phyloP scores from a whole-genome alignment of 2,113 vertebrate species.

The Crypturellus undulatus region DNA sequence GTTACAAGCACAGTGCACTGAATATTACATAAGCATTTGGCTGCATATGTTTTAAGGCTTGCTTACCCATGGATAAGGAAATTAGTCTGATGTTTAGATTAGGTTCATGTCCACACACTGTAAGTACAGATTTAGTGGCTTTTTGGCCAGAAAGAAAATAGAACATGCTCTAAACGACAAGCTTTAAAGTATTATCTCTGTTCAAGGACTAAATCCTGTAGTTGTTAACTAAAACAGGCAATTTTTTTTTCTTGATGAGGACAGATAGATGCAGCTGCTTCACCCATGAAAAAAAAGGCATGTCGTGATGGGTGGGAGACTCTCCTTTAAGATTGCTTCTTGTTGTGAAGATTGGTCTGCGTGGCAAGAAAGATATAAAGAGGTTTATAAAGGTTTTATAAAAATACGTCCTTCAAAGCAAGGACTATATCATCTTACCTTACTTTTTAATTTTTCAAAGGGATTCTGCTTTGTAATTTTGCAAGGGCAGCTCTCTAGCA shows the following conservation, averaged over 20 bases:
- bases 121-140: neutral
- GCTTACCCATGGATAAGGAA: slow-evolving; percentile 9
- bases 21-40: neutral
- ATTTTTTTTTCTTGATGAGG: neutral
- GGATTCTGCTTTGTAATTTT: neutral
- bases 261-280: neutral
- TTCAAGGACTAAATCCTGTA: neutral
- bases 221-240: neutral
- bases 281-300: neutral
- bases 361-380: neutral
- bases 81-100: slow-evolving; percentile 39
- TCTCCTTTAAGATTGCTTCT: neutral
- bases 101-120: slow-evolving; percentile 34
- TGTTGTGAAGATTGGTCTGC: neutral
- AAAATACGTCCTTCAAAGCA: neutral
- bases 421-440: neutral
- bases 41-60: slow-evolving; percentile 26
- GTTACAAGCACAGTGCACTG: neutral
- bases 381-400: neutral
- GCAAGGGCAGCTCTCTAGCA: neutral
- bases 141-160: neutral
- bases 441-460: neutral
- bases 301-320: neutral
- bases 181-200: neutral
- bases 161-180: slow-evolving; percentile 6